Conservation (phyloP, 1,140 invertebrate species). For the Nylanderia fulva region DNA sequence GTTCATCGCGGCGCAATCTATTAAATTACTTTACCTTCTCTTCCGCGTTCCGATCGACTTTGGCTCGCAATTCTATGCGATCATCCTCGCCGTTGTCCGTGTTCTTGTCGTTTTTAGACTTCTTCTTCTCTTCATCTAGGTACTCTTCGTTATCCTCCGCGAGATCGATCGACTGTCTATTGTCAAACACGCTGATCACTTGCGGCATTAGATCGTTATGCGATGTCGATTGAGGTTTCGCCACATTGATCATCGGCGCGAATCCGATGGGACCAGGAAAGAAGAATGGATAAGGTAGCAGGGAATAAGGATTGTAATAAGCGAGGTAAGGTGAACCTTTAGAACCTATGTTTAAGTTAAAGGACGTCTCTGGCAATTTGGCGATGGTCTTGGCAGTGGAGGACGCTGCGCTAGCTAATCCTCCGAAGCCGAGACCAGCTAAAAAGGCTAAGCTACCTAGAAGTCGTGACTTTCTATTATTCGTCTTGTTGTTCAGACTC, state of each 20-base stretch:
- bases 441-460: slow-evolving; percentile 79
- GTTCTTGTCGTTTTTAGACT: neutral
- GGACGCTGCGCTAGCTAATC: slow-evolving; percentile 64
- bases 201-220: slow-evolving; percentile 6
- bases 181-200: slow-evolving; percentile 22
- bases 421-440: slow-evolving; percentile 76
- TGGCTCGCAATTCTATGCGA: slow-evolving; percentile 14
- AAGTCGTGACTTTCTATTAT: slow-evolving; percentile 69
- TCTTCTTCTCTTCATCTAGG: slow-evolving; percentile 53
- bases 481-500: neutral
- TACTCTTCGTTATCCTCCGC: slow-evolving; percentile 61
- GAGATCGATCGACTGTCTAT: slow-evolving; percentile 5
- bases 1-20: slow-evolving; percentile 34
- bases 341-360: slow-evolving; percentile 51
- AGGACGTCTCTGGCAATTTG: slow-evolving; percentile 23
- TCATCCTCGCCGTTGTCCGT: neutral
- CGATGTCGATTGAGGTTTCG: slow-evolving; percentile 44
- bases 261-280: slow-evolving; percentile 41
- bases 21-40: slow-evolving; percentile 70
- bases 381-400: slow-evolving; percentile 44
- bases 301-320: slow-evolving; percentile 75
- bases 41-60: slow-evolving; percentile 56
- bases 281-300: slow-evolving; percentile 58
- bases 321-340: slow-evolving; percentile 72
- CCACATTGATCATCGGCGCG: slow-evolving; percentile 27